Evolutionary conservation across 2,888 invertebrate species (phyloP), one percentile per base, ranked within the genome.

Genomic region (Zelleria hepariella): DNA sequence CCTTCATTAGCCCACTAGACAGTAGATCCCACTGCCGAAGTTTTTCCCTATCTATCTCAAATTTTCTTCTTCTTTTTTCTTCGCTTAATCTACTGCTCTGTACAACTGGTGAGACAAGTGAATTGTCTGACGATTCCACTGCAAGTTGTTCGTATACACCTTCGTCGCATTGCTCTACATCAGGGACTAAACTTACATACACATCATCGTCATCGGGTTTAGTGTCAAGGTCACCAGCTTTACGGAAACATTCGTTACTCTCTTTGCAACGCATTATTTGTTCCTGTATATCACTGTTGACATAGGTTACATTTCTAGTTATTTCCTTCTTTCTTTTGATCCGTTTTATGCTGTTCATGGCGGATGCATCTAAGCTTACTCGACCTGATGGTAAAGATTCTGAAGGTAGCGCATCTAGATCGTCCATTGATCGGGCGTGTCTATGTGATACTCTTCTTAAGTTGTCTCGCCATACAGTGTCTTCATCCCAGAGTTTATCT

Each of bases 11-110:
- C 65, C 92, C 95, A 89, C 95, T 95, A 62, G 96, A 96, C 93
- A 96, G 92, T 70, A 95, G 91, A 85, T 96, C 96, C 96, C 96
- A 96, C 74, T 96, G 96, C 58, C 96, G 91, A 68, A 96, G 90
- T 68, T 94, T 95, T 85, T 96, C 96, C 69, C 96, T 92, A 86
- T 96, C 96, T 70, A 95, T 92, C 78, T 92, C 92, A 68, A 91
- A 89, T 58, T 89, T 90, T 82, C 69, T 90, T 68, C 74, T 82
- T 62, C 69, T 75, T 60, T 63, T 77, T 55, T 64, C 65, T 57
- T 64, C 62, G 57, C 64, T 63, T 42, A 62, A 62, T 56, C 66
- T 66, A 52, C 64, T 67, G 24, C 60, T 65, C 56, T 61, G 60
- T 54, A 59, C 65, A 18, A 61, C 62, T 52, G 64, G 63, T 2